phyloP scores from a whole-genome alignment of 2,113 vertebrate species.

The Scartelaos histophorus region DNA sequence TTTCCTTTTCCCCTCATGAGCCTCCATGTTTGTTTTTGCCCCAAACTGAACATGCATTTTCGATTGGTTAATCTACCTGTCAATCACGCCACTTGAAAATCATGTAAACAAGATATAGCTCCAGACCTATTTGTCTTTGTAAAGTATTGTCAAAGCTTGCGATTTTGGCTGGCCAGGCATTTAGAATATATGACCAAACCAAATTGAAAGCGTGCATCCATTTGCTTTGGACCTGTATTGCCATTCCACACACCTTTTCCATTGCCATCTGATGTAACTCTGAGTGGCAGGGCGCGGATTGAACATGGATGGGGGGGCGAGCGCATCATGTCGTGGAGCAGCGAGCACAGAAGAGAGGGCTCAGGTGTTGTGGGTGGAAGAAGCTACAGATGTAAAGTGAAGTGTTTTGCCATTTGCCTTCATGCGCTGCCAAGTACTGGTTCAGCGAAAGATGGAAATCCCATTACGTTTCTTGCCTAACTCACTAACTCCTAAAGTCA shows the following conservation, averaged over 20 bases:
- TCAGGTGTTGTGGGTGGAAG: constrained; percentile 76
- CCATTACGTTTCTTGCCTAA: constrained; percentile 70
- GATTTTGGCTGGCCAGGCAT: no score
- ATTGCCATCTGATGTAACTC: constrained; percentile 43
- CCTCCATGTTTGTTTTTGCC: no score
- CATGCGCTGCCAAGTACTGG: constrained; percentile 72
- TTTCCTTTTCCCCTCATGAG: no score
- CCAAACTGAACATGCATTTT: no score
- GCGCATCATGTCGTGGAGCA: constrained; percentile 32
- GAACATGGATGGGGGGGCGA: constrained; percentile 18
- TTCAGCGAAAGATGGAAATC: constrained; percentile 69
- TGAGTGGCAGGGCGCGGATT: constrained; percentile 42
- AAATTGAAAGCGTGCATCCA: no score
- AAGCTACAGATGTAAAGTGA: constrained; percentile 59
- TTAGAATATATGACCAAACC: no score
- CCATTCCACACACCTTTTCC: constrained; percentile 24
- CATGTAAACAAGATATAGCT: no score
- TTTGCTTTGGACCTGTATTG: constrained; percentile 41
- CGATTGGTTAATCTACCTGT: no score
- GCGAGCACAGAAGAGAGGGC: constrained; percentile 32
- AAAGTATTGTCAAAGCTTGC: no score
- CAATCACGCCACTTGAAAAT: no score
- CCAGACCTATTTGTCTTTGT: no score
- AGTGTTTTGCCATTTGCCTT: constrained; percentile 60
- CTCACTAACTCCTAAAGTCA: constrained; percentile 67